Base-by-base conservation (phyloP, 2,797 vertebrate genomes). In the Yasuhikotakia modesta region DNA sequence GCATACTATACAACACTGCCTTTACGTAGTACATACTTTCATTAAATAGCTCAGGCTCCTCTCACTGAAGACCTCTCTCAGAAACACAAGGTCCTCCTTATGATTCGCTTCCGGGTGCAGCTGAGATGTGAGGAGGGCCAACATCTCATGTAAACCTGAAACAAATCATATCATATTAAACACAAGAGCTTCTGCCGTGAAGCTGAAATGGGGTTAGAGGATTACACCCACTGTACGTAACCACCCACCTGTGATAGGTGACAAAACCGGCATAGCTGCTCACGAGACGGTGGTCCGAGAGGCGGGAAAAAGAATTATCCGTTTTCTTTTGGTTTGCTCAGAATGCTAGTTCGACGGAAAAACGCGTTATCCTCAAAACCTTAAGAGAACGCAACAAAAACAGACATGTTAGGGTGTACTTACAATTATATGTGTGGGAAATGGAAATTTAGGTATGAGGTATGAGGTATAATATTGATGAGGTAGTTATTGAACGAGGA, bases 61-160 rank as follows among this genome's bases (percentile, higher is more conserved):
- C 83, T 98, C 96, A 70, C 95, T 96, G 90, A 97, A 96, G 79
- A 97, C 95, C 13, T 96, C 93, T 72, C 89, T 92, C 79, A 98
- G 93, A 88, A 97, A 97, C 73, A 93, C 93, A 90, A 96, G 91
- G 84, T 97, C 96, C 68, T 96, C 95, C 85, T 93, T 95, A 65
- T 96, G 95, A 87, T 95, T 95, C 70, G 96, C 96, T 71, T 95
- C 95, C 0, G 96, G 96, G 83, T 94, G 94, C 27, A 98, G 93
- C 86, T 96, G 96, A 81, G 96, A 95, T 2, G 96, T 98, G 84
- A 98, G 88, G 57, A 97, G 92, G 2, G 96, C 96, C 89, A 98
- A 90, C 79, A 95, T 95, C 89, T 97, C 96, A 17, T 98, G 96
- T 80, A 98, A 89, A 78, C 96, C 96, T 98, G 82, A 10, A 11